Base-by-base conservation (phyloP, 2,888 invertebrate species). In the Malacosoma neustria region DNA sequence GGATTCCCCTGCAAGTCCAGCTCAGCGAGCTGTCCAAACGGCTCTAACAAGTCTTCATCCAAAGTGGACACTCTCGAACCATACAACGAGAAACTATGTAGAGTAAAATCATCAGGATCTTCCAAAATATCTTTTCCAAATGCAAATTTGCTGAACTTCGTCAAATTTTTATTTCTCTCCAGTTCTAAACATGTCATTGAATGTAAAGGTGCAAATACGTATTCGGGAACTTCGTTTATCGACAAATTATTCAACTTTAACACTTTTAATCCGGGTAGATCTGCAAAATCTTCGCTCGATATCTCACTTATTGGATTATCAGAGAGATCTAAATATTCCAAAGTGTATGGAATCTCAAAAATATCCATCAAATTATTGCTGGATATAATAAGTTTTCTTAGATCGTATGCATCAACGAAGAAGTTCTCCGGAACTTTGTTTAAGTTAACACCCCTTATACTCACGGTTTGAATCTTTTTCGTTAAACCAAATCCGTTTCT, bases 321-420 rank as follows among this genome's bases (percentile, higher is more conserved):
- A 0, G 91, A 91, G 9, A 91, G 49, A 61, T 91, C 91, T 11
- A 92, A 66, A 41, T 87, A 84, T 52, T 88, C 77, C 4, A 91
- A 49, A 0, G 85, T 85, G 14, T 72, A 77, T 0, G 91, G 90
- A 36, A 91, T 53, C 22, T 79, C 70, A 13, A 91, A 91, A 5
- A 90, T 62, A 3, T 69, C 67, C 1, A 54, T 64, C 2, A 91
- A 64, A 9, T 84, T 80, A 54, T 92, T 92, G 37, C 87, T 80
- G 0, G 87, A 71, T 35, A 89, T 63, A 1, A 69, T 62, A 1
- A 90, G 53, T 38, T 66, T 62, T 39, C 73, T 66, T 35, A 89
- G 55, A 46, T 87, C 76, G 49, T 80, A 84, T 0, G 75, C 76
- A 36, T 79, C 72, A 0, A 69, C 53, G 31, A 86, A 82, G 46